Conservation (phyloP, 2,888 invertebrate species). For the Acleris cristana region DNA sequence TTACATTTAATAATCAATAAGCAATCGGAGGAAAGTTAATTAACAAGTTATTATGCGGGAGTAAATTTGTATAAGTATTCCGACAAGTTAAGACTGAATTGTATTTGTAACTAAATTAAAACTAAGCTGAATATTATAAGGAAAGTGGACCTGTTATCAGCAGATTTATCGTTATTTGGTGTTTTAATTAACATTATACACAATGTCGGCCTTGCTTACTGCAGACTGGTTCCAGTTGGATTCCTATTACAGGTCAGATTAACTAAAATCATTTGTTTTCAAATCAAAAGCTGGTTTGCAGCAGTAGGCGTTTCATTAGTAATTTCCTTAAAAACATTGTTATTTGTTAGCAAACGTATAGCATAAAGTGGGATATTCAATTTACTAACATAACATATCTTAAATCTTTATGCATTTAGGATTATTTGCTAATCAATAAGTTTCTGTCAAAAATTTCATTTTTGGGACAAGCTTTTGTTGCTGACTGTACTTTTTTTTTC, state of each 20-base stretch:
- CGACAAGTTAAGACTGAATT: background rate
- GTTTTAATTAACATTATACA: slow-evolving; percentile 40
- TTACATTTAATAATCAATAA: background rate
- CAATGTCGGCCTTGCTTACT: slow-evolving; percentile 76
- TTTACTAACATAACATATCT: too few species aligned
- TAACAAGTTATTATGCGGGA: background rate
- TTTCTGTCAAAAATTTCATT: too few species aligned
- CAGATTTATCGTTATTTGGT: slow-evolving; percentile 27
- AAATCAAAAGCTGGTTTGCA: background rate
- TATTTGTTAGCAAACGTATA: too few species aligned
- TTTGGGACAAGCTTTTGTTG: too few species aligned
- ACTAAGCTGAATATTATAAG: background rate
- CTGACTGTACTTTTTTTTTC: too few species aligned
- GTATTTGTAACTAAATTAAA: background rate
- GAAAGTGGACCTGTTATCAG: slow-evolving; percentile 25
- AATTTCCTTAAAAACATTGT: background rate
- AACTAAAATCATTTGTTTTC: background rate
- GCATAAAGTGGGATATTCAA: too few species aligned
- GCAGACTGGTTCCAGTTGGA: slow-evolving; percentile 79
- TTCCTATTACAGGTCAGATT: slow-evolving; percentile 70
- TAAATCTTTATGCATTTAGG: too few species aligned
- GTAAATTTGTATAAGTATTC: background rate
- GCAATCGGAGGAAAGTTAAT: background rate
- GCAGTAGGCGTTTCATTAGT: slow-evolving; percentile 15
- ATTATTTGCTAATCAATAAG: too few species aligned